Conservation (phyloP, 2,797 vertebrate genomes). For the Enteromius trimaculatus region DNA sequence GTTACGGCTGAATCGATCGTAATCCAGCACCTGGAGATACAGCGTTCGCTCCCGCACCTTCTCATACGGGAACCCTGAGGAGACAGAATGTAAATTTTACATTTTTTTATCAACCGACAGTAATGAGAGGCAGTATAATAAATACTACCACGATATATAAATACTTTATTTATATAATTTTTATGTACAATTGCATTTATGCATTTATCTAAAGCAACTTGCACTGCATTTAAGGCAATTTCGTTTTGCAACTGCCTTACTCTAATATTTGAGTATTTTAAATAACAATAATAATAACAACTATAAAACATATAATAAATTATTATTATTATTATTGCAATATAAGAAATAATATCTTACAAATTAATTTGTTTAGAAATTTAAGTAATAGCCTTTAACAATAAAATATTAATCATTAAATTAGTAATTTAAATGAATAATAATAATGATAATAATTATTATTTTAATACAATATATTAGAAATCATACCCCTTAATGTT, state of each 20-base stretch:
- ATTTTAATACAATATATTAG: background rate
- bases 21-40: constrained; percentile 98
- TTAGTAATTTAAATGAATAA: background rate
- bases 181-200: background rate
- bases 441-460: background rate
- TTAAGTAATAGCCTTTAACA: background rate
- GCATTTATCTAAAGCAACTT: no score
- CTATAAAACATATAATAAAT: background rate
- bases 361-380: background rate
- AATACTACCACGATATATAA: background rate
- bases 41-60: constrained; percentile 96
- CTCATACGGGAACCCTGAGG: constrained; percentile 94
- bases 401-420: background rate
- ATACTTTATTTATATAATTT: background rate
- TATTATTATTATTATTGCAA: background rate
- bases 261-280: background rate
- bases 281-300: background rate
- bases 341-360: background rate
- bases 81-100: no score
- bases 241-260: background rate
- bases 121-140: background rate
- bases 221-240: background rate
- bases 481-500: no score
- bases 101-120: background rate
- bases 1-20: constrained; percentile 97